Conservation (phyloP, 2,888 invertebrate species). For the Cyrtodaria siliqua region DNA sequence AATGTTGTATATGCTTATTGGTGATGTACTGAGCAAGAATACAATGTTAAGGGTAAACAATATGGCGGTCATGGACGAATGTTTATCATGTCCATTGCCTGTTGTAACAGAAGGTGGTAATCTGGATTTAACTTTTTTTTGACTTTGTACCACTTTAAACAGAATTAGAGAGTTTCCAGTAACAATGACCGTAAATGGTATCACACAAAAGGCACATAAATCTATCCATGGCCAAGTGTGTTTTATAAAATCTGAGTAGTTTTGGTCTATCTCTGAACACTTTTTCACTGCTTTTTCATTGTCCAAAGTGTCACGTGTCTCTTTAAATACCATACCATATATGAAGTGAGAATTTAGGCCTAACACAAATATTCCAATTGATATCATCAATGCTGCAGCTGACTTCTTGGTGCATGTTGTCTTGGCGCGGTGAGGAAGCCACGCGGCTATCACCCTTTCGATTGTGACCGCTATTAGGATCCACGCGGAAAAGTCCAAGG, state of each 20-base stretch:
- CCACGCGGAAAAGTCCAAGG: conserved; percentile 79
- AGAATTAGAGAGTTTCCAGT: conserved; percentile 75
- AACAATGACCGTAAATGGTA: conserved; percentile 75
- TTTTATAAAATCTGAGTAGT: conserved; percentile 59
- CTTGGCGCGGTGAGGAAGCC: conserved; percentile 73
- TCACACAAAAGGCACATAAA: conserved; percentile 70
- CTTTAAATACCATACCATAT: conserved; percentile 61
- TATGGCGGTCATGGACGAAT: conserved; percentile 75
- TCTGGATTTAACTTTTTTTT: conserved; percentile 30
- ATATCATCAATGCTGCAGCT: conserved; percentile 49
- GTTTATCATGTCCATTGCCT: conserved; percentile 23
- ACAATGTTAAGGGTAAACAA: conserved; percentile 72
- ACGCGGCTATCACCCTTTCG: conserved; percentile 77
- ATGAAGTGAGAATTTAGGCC: conserved; percentile 71
- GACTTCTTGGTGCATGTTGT: conserved; percentile 60
- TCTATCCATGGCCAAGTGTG: conserved; percentile 80
- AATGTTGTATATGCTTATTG: conserved; percentile 72
- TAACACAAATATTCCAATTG: conserved; percentile 58
- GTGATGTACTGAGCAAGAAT: conserved; percentile 72
- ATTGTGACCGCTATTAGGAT: conserved; percentile 78
- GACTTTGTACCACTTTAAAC: conserved; percentile 64
- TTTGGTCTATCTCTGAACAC: conserved; percentile 45
- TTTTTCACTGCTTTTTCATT: not conserved
- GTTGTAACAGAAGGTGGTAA: not conserved
- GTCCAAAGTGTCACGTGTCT: not conserved